Conservation (phyloP, 2,113 vertebrate genomes). For the Puffinus mauretanicus region DNA sequence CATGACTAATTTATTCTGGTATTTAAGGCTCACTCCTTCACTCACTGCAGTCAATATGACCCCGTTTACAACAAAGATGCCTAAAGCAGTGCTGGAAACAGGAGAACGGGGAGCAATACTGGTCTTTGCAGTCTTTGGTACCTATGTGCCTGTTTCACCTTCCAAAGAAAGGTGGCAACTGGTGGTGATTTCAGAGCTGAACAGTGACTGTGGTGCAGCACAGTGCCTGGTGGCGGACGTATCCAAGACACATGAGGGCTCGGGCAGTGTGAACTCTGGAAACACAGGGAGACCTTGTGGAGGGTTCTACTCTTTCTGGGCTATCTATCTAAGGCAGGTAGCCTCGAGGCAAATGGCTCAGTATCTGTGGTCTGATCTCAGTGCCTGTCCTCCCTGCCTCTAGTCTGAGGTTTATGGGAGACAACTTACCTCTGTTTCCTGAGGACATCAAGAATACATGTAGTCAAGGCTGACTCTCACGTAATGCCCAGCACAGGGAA, state of each 20-base stretch:
- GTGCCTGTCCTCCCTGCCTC: neutral
- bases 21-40: slow-evolving; percentile 1
- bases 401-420: neutral
- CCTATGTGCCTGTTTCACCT: neutral
- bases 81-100: neutral
- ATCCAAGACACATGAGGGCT: neutral
- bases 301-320: neutral
- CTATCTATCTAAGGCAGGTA: neutral
- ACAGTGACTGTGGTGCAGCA: neutral
- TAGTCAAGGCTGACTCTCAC: neutral
- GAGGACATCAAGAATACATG: neutral
- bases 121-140: neutral
- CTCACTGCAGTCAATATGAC: neutral
- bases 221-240: neutral
- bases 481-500: neutral
- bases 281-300: neutral
- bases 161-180: neutral
- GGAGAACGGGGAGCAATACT: neutral
- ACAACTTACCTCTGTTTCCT: neutral
- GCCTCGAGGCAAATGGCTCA: neutral
- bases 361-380: neutral
- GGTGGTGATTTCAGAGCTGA: neutral
- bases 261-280: neutral
- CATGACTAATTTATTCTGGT: slow-evolving; percentile 20
- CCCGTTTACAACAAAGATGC: neutral